Evolutionary conservation across 2,888 invertebrate genomes (phyloP), one percentile per base, ranked within the genome.

Genomic region (Oligia latruncula): DNA sequence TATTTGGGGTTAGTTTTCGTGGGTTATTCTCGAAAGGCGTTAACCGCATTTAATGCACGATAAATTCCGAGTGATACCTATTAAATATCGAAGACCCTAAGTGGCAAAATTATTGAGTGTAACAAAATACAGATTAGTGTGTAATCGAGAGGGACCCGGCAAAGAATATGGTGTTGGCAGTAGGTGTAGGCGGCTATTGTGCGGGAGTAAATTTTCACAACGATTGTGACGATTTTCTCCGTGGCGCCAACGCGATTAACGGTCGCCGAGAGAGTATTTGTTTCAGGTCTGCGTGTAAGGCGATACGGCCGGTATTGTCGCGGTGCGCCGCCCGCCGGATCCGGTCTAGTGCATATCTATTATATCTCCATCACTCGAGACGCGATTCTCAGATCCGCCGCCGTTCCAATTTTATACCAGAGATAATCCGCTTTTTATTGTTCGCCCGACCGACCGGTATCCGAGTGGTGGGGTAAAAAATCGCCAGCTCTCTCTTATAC

Each of bases 291-390:
- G 92, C 92, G 92, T 95, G 96, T 96, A 96, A 92, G 95, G 92
- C 94, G 96, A 96, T 95, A 96, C 93, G 92, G 91, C 90, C 92
- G 90, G 94, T 95, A 95, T 95, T 96, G 96, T 96, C 93, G 94
- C 93, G 93, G 92, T 92, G 93, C 92, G 93, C 93, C 93, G 93
- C 90, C 93, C 92, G 93, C 91, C 92, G 88, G 92, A 93, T 95
- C 93, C 95, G 96, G 95, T 96, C 96, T 96, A 95, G 94, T 95
- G 96, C 95, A 91, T 95, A 95, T 95, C 95, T 95, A 95, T 95
- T 95, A 95, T 95, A 95, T 93, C 93, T 94, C 92, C 94, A 94
- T 93, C 93, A 90, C 91, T 93, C 92, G 93, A 94, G 93, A 92
- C 92, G 91, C 93, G 92, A 93, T 92, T 93, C 94, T 94, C 92